Percentiles rank a stretch among this genome's conserved stretches.
Conservation (phyloP, 2,797 vertebrate species). For the Gambusia yucatana region DNA sequence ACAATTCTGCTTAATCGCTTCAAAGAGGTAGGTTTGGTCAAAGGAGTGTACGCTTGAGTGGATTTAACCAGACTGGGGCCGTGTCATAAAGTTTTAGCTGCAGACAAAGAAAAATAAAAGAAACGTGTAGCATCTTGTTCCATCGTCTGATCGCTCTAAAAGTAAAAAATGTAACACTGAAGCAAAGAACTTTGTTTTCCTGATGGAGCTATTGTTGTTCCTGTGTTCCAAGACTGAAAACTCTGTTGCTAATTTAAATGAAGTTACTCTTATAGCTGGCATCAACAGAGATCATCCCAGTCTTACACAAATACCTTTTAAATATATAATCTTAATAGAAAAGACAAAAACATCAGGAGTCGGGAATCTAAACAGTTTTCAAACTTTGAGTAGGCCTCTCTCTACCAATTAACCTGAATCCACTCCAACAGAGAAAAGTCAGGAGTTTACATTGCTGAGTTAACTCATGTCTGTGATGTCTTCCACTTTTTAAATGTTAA, state of each 20-base stretch:
- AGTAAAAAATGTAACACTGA: background rate
- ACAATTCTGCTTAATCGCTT: conserved; percentile 8
- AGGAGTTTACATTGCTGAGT: background rate
- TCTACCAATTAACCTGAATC: background rate
- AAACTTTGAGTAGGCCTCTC: background rate
- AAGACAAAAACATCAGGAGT: background rate
- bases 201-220: background rate
- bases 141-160: background rate
- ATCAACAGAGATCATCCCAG: background rate
- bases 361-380: background rate
- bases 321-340: background rate
- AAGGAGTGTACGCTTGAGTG: background rate
- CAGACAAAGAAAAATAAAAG: background rate
- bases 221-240: background rate
- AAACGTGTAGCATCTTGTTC: background rate
- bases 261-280: background rate
- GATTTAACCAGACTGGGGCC: background rate
- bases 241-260: background rate
- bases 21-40: background rate
- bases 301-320: background rate
- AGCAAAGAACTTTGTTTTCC: background rate
- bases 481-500: background rate
- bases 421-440: background rate
- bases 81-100: background rate
- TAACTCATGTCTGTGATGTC: background rate